Evolutionary conservation across 2,113 vertebrate genomes (phyloP), one percentile per base, ranked within the genome.

Genomic region (Hepsetus odoe): DNA sequence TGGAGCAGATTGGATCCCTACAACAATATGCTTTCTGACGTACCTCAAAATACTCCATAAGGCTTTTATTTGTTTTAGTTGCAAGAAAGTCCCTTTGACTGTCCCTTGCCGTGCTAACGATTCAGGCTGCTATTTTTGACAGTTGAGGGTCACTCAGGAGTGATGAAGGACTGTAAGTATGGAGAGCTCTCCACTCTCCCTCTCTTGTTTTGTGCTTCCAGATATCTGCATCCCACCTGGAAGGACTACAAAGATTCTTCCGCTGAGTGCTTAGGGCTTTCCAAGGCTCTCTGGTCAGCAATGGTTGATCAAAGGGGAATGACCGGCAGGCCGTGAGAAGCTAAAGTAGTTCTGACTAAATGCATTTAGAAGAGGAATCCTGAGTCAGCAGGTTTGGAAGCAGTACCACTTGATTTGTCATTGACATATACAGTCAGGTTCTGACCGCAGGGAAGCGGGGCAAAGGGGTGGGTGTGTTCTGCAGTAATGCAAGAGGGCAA

Each of bases 81-180:
- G 28, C 3, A 30, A 53, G 40, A 77, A 68, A 77, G 53, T 61
- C 28, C 38, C 68, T 32, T 58, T 59, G 24, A 33, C 32, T 44
- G 42, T 22, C 24, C 1, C 16, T 62, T 55, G 22, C 18, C 44
- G 42, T 11, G 32, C 71, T 44, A 42, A n/a, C 90, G 89, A 92
- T 89, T 91, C 80, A 89, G 80, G 42, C 70, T 89, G 85, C 76
- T 22, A 89, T 87, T 81, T 82, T 85, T 77, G 65, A 86, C 79
- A 71, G 35, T 24, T 8, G 32, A 49, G 59, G 58, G 53, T 82
- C 79, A 84, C 89, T 87, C 86, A 81, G 18, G 26, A 56, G 68
- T 44, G 26, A 26, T 11, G n/a, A 64, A 20, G 38, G 22, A 59
- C 65, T 58, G 62, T n/a, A n/a, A 78, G 70, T 20, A 77, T 68